Evolutionary conservation across 2,113 vertebrate species (phyloP), one percentile per base, ranked within the genome.

Genomic region (Daphoenositta chrysoptera): DNA sequence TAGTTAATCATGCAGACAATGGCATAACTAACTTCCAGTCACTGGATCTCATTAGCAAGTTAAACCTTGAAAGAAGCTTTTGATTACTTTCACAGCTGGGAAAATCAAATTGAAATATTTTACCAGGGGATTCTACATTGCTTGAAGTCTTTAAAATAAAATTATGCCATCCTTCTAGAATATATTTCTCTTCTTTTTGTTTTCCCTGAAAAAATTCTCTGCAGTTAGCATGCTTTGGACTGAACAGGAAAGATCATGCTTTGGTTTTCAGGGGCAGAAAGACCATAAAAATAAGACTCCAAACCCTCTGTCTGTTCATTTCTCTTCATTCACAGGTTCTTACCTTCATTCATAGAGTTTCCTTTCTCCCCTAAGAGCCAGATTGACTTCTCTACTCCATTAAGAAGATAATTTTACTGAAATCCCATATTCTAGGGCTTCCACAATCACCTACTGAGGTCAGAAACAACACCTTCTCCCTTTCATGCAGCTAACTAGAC

Each of bases 31-130:
- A 94, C 91, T 91, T 95, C 68, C 83, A 94, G 83, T 30, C 91
- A 84, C 94, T 92, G 94, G 94, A 89, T 91, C 91, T 96, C 89
- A 95, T 96, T 96, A 97, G 76, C 91, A 89, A 94, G 91, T 84
- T 93, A 96, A 95, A 94, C 94, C 83, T 92, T 96, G 83, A 95
- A 94, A 96, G 72, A 90, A 90, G 91, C 64, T 94, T 96, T 95
- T 96, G 89, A 95, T 97, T 96, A 87, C 91, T 89, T 95, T 89
- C 53, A 40, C 91, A 92, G 93, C 69, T 77, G n/a, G 91, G 77
- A 94, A 96, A 96, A 89, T 84, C 80, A 91, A 96, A 97, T 60
- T 87, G 72, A 93, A 93, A 81, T 94, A 88, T 83, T 94, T 96
- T 94, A 94, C 83, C 89, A 92, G 8, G 93, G 86, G 89, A 94